Percentiles rank a stretch among this genome's conserved stretches.
phyloP scores from a whole-genome alignment of 1,140 invertebrate species.

The Tetranychus cinnabarinus region DNA sequence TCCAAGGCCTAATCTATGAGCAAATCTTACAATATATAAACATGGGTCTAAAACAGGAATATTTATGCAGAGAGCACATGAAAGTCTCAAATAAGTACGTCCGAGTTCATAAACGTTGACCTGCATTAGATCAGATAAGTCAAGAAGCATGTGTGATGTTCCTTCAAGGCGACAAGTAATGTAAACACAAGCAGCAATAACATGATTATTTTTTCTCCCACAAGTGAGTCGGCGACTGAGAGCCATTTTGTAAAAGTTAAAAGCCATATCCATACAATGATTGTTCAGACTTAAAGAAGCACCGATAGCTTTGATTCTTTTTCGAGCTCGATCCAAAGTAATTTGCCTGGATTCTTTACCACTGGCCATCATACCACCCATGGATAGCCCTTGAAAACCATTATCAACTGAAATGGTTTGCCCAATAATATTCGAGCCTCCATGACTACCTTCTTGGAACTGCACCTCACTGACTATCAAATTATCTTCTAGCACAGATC shows the following conservation, averaged over 20 bases:
- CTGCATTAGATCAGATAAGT: constrained; percentile 80
- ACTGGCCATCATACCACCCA: constrained; percentile 1
- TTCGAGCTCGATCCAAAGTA: constrained; percentile 10
- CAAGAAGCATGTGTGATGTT: constrained; percentile 83
- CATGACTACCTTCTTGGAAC: constrained; percentile 76
- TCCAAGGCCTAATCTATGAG: constrained; percentile 74
- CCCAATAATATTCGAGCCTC: constrained; percentile 52
- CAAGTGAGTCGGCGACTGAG: constrained; percentile 60
- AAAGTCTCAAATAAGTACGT: constrained; percentile 65
- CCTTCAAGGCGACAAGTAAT: constrained; percentile 83
- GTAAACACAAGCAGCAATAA: constrained; percentile 90
- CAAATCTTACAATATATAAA: constrained; percentile 77
- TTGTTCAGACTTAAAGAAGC: constrained; percentile 41
- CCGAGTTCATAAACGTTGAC: constrained; percentile 89
- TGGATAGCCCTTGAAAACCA: constrained; percentile 38
- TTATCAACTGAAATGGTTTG: constrained; percentile 76
- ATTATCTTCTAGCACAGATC: constrained; percentile 79
- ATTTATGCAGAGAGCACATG: constrained; percentile 67
- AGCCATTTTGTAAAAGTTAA: constrained; percentile 92
- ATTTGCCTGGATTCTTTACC: constrained; percentile 3
- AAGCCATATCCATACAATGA: constrained; percentile 72
- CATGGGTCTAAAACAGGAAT: constrained; percentile 79
- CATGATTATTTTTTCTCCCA: constrained; percentile 66
- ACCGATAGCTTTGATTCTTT: constrained; percentile 20
- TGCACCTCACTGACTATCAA: constrained; percentile 88